Conservation (phyloP, 2,113 vertebrate genomes). For the Electrona antarctica region DNA sequence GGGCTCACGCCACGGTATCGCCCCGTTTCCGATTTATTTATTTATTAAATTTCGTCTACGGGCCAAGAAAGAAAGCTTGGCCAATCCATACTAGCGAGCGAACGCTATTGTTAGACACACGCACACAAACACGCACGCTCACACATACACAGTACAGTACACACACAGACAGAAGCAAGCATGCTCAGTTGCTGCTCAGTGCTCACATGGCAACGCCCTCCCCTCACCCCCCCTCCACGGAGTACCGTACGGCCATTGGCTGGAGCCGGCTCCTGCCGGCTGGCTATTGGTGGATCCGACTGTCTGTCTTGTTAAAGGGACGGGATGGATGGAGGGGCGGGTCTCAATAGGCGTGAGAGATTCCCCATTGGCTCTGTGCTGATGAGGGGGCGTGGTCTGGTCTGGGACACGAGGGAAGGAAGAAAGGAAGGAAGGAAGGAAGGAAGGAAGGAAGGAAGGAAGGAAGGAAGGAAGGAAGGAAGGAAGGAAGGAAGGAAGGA, state of each 20-base stretch:
- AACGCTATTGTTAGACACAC: slow-evolving; percentile 74
- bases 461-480: no score
- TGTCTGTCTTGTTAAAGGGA: slow-evolving; percentile 42
- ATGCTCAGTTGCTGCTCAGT: slow-evolving; percentile 54
- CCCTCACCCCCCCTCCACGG: slow-evolving; percentile 31
- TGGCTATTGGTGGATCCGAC: slow-evolving; percentile 45
- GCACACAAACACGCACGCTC: no score
- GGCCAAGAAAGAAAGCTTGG: slow-evolving; percentile 47
- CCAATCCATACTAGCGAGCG: slow-evolving; percentile 27
- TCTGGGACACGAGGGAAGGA: background rate
- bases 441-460: background rate
- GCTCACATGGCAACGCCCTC: slow-evolving; percentile 51
- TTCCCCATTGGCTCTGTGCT: background rate
- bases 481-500: no score
- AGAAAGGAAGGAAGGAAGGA: no score
- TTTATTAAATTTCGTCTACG: slow-evolving; percentile 50
- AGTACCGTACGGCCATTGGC: slow-evolving; percentile 45
- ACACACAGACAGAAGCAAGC: slow-evolving; percentile 21
- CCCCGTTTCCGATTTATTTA: slow-evolving; percentile 20
- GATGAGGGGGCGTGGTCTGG: no score
- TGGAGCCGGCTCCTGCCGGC: background rate
- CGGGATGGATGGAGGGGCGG: slow-evolving; percentile 19
- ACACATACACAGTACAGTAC: background rate
- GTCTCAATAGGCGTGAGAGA: background rate
- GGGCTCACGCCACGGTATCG: slow-evolving; percentile 30